A percentile compares a stretch with the other conserved stretches of the same genome.
phyloP scores from a whole-genome alignment of 2,888 invertebrate genomes.

The Saturnia pavonia region DNA sequence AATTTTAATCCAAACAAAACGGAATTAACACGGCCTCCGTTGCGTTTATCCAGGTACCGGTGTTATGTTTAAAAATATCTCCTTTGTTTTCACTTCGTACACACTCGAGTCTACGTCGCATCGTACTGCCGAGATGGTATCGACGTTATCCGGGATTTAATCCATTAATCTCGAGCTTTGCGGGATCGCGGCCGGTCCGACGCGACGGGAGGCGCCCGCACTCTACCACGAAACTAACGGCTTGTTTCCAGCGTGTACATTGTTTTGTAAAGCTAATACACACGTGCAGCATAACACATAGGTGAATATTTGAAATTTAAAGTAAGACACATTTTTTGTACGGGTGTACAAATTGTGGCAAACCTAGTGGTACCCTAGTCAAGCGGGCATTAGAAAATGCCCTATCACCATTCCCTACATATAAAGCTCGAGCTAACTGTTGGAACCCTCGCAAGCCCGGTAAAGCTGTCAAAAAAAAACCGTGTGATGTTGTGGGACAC shows the following conservation, averaged over 20 bases:
- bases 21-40: not conserved
- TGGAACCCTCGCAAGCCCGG: no score
- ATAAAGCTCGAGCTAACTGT: not conserved
- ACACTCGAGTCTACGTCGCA: not conserved
- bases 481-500: no score
- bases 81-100: slow-evolving; percentile 3
- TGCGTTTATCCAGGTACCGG: not conserved
- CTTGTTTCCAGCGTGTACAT: not conserved
- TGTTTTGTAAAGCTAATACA: not conserved
- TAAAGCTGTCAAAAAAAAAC: no score
- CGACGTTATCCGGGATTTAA: slow-evolving; percentile 17
- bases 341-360: no score
- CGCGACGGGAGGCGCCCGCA: not conserved
- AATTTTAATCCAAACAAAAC: not conserved
- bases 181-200: slow-evolving; percentile 14
- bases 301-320: no score
- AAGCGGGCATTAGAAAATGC: no score
- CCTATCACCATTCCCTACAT: not conserved
- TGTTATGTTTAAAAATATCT: not conserved
- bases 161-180: slow-evolving; percentile 20
- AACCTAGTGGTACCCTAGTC: no score
- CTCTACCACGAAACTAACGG: not conserved
- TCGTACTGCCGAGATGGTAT: slow-evolving; percentile 17
- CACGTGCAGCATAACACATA: no score
- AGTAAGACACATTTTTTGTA: no score